Base-by-base conservation (phyloP, 1,140 invertebrate species). In the Brevipalpus yothersi region DNA sequence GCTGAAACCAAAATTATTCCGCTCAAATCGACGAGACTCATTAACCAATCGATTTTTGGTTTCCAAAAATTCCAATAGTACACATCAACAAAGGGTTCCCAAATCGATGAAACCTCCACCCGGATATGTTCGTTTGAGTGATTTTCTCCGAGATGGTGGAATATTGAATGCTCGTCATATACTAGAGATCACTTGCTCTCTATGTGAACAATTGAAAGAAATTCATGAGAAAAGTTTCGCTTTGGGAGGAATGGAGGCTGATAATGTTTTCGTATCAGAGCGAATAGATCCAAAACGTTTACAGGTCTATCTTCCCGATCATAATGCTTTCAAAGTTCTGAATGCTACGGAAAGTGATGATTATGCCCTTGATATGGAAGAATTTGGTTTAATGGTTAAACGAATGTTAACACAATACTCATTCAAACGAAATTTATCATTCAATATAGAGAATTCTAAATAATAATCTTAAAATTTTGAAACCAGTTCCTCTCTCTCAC, bases 361-460 rank as follows among this genome's bases (percentile, higher is more conserved):
- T 15, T 66, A 60, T 11, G 65, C 66, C 1, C 55, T 63, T 12
- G 65, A 68, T 43, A 67, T 68, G 61, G 67, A 68, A 63, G 67
- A 67, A 40, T 68, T 66, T 53, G 67, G 66, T 13, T 21, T 66
- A 15, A 53, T 67, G 11, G 63, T 68, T 0, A 68, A 68, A 51
- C 62, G 66, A 53, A 68, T 68, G 67, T 56, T 68, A 10, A 55
- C 63, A 59, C 59, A 66, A n/a, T 68, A 66, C 54, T 66, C 67
- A 49, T 61, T 63, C 10, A 58, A 53, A 54, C 9, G 23, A 17
- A 55, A 55, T 55, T 17, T 51, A 10, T 51, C 49, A n/a, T 51
- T 51, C n/a, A 51, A n/a, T 51, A 19, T 2, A 8, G 21, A 51
- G 5, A 31, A 31, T 5, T 31, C 31, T 2, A 31, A 5, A 31